Percentiles rank a stretch among this genome's conserved stretches.
Evolutionary conservation across 2,113 vertebrate genomes (phyloP).

Genomic region (Naja naja): DNA sequence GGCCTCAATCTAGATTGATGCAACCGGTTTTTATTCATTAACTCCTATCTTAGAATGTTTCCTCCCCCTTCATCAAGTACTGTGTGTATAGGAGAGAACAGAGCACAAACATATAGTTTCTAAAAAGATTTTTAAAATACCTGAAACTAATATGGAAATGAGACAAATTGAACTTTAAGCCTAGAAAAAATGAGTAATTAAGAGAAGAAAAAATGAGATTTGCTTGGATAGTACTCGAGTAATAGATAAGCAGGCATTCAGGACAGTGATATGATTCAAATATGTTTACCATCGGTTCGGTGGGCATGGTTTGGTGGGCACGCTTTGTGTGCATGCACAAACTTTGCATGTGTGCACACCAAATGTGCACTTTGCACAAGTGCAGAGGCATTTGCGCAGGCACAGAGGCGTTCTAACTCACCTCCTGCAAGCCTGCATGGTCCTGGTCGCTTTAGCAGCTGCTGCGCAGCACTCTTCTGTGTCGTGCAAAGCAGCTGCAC

Average conservation of each 20-base stretch:
- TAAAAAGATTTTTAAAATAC: background rate
- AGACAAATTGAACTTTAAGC: background rate
- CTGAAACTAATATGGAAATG: background rate
- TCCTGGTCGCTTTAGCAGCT: too few relatives aligned
- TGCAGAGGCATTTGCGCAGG: too few relatives aligned
- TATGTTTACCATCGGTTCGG: too few relatives aligned
- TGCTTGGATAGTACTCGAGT: background rate
- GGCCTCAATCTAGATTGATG: background rate
- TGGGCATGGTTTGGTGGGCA: too few relatives aligned
- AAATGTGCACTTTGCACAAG: too few relatives aligned
- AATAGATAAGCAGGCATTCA: background rate
- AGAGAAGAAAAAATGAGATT: background rate
- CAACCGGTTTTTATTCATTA: background rate
- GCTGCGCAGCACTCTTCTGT: too few relatives aligned
- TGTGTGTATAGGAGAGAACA: background rate
- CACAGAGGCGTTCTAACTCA: too few relatives aligned
- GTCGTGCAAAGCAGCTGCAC: too few relatives aligned
- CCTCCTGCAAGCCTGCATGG: too few relatives aligned
- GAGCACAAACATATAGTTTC: background rate
- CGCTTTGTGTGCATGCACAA: too few relatives aligned
- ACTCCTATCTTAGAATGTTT: background rate
- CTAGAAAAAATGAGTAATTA: background rate
- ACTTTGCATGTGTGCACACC: too few relatives aligned
- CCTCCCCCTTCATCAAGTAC: background rate
- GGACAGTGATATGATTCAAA: too few relatives aligned